Evolutionary conservation across 2,113 vertebrate species (phyloP).

Genomic region (Leptodactylus fuscus): DNA sequence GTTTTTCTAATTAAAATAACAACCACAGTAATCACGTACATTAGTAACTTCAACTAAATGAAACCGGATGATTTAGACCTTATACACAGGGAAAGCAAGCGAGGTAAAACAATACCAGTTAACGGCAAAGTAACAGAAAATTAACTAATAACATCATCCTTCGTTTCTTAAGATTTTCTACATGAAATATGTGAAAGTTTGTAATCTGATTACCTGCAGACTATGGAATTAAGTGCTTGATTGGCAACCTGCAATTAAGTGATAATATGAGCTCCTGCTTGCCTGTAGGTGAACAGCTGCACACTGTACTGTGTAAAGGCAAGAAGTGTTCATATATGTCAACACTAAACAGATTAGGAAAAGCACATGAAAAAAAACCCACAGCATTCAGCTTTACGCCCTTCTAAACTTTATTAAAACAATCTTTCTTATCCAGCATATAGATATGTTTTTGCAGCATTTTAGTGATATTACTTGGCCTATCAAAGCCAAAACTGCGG

Average conservation of each 20-base stretch:
- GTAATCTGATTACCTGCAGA: constrained; percentile 22
- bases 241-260: constrained; percentile 35
- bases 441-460: too few species aligned
- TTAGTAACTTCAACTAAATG: constrained; percentile 63
- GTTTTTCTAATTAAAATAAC: constrained; percentile 71
- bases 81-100: constrained; percentile 21
- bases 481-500: too few species aligned
- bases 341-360: background rate
- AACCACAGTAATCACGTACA: constrained; percentile 65
- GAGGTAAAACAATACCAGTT: background rate
- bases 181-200: constrained; percentile 2
- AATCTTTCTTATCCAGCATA: too few species aligned
- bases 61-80: constrained; percentile 54
- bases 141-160: background rate
- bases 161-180: constrained; percentile 3
- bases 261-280: constrained; percentile 6
- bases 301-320: background rate
- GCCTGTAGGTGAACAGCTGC: constrained; percentile 50
- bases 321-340: background rate
- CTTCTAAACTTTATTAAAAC: background rate
- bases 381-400: background rate
- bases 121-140: background rate
- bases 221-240: constrained; percentile 4
- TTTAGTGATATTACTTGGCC: too few species aligned
- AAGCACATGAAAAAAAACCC: background rate